Evolutionary conservation across 2,888 invertebrate species (phyloP).

Genomic region (Trimorus sp.): DNA sequence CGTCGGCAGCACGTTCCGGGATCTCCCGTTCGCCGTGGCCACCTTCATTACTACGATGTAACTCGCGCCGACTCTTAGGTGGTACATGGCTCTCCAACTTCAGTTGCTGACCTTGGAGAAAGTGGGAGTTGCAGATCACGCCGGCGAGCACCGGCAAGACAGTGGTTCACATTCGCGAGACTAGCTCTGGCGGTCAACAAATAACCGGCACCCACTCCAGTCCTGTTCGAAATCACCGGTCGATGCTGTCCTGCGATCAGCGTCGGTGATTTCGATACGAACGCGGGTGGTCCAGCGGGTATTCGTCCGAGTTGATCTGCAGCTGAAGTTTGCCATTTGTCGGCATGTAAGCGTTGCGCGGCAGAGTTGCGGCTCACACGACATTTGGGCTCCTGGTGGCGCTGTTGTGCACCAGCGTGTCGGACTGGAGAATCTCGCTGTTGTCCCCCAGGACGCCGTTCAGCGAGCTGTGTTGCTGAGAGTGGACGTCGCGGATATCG

Average conservation of each 20-base stretch:
- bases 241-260: conserved; percentile 76
- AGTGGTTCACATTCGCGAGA: conserved; percentile 80
- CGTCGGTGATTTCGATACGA: conserved; percentile 79
- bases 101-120: too few species aligned
- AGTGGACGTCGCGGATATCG: conserved; percentile 79
- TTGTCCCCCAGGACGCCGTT: conserved; percentile 84
- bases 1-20: too few species aligned
- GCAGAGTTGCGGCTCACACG: conserved; percentile 87
- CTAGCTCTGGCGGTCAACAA: conserved; percentile 79
- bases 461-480: conserved; percentile 82
- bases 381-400: conserved; percentile 78
- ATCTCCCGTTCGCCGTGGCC: too few species aligned
- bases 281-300: conserved; percentile 79
- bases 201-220: conserved; percentile 64
- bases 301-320: conserved; percentile 78
- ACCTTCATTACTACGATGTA: too few species aligned
- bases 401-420: conserved; percentile 76
- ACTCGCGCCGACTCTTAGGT: too few species aligned
- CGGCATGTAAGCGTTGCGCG: conserved; percentile 85
- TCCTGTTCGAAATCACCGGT: conserved; percentile 68
- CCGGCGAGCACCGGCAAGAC: too few species aligned
- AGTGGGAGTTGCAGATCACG: too few species aligned
- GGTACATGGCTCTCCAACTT: too few species aligned
- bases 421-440: conserved; percentile 80
- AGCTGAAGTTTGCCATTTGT: conserved; percentile 77